Conservation (phyloP, 2,113 vertebrate genomes). For the Crotalus helleri region DNA sequence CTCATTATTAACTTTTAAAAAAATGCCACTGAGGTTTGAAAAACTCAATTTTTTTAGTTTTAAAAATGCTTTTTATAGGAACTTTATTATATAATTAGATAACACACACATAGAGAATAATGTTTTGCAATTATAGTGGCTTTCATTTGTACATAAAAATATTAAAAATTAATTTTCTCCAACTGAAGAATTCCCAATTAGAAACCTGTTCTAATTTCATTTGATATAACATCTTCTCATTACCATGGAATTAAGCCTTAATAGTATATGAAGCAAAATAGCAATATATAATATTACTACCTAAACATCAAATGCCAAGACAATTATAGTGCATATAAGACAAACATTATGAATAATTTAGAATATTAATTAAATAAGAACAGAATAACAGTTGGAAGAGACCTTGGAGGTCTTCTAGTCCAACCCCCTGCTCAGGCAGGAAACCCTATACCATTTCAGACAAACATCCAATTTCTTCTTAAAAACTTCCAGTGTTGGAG, state of each 20-base stretch:
- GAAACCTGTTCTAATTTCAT: not conserved
- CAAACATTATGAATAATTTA: not conserved
- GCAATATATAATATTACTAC: not conserved
- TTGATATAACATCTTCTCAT: not conserved
- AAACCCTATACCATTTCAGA: too few relatives aligned
- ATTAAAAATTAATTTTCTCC: not conserved
- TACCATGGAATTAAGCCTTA: not conserved
- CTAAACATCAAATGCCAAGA: not conserved
- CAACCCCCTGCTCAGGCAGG: too few relatives aligned
- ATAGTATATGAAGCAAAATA: not conserved
- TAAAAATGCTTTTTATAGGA: not conserved
- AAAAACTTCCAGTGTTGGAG: too few relatives aligned
- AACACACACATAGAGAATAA: not conserved
- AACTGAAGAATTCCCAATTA: not conserved
- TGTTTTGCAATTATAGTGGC: not conserved
- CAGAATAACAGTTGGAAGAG: too few relatives aligned
- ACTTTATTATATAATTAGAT: not conserved
- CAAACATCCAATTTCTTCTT: too few relatives aligned
- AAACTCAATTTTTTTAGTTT: not conserved
- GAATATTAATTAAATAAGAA: not conserved
- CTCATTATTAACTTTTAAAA: not conserved
- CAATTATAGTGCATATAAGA: not conserved
- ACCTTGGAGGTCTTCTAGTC: too few relatives aligned
- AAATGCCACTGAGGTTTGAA: not conserved
- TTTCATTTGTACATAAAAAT: not conserved